Base-by-base conservation (phyloP, 2,113 vertebrate genomes). In the Notothenia coriiceps region DNA sequence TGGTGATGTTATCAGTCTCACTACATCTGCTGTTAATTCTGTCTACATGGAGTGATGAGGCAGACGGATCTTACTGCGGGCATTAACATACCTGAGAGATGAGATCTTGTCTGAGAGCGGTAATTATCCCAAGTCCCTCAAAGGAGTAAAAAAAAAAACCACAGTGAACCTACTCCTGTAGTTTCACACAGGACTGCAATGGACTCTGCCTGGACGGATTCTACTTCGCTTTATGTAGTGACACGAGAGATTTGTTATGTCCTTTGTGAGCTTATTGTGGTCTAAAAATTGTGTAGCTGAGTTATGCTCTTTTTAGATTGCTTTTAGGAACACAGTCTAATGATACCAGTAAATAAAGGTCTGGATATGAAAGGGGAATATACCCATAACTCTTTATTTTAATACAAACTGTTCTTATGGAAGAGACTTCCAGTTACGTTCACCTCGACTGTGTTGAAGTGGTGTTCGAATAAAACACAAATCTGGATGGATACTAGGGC, bases 21-120 rank as follows among this genome's bases (percentile, higher is more conserved):
- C 66, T 82, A 56, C 76, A 74, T 75, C 80, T 88, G 86, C 66
- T 65, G n/a, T 25, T 80, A 50, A 79, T 81, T 83, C 57, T 10
- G 72, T 60, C 64, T 35, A 47, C 11, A 2, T 55, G 44, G 59
- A 70, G 65, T 52, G 70, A 83, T 57, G 83, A 70, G 44, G 65
- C 25, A 5, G 74, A 77, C n/a, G 18, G 25, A 43, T 70, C 35
- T 70, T 61, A 84, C 78, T 40, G 51, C 61, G 5, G 29, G 57
- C 68, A 43, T 82, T 84, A 80, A 81, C 78, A 88, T 78, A 70
- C 73, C 75, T 87, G 54, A 22, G 33, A 77, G 65, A 79, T 84
- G 79, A 84, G 82, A 75, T 80, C 68, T 52, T 46, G 82, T 74
- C 82, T 71, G 10, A 70, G 43, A 65, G 51, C 67, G 46, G 76